A percentile compares a stretch with the other conserved stretches of the same genome.
These are phyloP conservation scores for Lamellibrachia satsuma DNA, from an alignment of 2,888 invertebrate genomes.

Conservation along the genomic window DNA sequence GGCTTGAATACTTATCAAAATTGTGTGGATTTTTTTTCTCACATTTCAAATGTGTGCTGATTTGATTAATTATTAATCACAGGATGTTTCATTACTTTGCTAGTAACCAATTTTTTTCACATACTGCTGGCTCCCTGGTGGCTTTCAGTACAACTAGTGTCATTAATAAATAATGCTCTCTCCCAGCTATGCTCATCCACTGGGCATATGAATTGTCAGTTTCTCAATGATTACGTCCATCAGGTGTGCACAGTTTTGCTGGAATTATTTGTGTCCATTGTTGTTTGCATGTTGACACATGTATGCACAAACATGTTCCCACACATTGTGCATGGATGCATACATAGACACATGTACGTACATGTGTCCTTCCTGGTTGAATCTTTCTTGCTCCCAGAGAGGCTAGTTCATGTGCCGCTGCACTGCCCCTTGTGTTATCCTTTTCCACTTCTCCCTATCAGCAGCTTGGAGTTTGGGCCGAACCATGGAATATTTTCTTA, in stretches of 20 bases:
- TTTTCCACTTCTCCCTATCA: too few species aligned
- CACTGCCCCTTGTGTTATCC: too few species aligned
- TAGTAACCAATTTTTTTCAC: not conserved
- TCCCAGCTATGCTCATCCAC: not conserved
- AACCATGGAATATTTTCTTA: too few species aligned
- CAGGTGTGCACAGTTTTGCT: constrained; percentile 17
- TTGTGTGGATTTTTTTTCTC: not conserved
- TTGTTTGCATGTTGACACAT: not conserved
- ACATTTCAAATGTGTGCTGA: not conserved
- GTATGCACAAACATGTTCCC: not conserved
- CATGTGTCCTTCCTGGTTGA: not conserved
- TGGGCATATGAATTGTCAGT: not conserved
- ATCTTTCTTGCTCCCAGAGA: too few species aligned
- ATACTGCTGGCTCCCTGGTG: not conserved
- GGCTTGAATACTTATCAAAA: too few species aligned
- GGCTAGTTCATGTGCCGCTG: too few species aligned
- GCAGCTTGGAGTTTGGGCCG: too few species aligned
- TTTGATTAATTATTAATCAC: not conserved
- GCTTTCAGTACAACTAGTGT: not conserved
- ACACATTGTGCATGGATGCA: too few species aligned
- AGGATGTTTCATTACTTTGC: not conserved
- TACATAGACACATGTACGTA: not conserved
- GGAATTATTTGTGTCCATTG: not conserved
- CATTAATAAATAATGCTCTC: not conserved
- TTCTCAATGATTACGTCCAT: not conserved